Conservation (phyloP, 2,797 vertebrate species). For the Bryconaethiops microstoma region DNA sequence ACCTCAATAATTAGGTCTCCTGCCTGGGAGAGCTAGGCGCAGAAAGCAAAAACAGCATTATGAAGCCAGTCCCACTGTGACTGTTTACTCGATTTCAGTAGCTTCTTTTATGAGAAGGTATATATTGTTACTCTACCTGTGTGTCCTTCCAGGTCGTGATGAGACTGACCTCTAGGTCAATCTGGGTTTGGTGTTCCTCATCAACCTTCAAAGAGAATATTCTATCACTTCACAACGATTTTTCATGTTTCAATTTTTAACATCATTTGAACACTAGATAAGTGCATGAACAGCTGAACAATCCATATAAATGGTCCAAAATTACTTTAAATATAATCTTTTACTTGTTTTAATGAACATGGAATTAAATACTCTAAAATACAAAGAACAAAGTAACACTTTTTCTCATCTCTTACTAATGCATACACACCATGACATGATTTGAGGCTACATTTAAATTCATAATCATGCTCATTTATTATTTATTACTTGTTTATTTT, state of each 20-base stretch:
- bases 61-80: neutral
- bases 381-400: too few species aligned
- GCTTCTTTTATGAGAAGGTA: neutral
- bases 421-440: neutral
- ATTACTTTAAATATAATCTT: neutral
- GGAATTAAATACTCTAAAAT: too few species aligned
- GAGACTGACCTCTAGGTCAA: conserved; percentile 94
- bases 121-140: conserved; percentile 78
- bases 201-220: conserved; percentile 81
- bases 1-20: conserved; percentile 97
- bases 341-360: too few species aligned
- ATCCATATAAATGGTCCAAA: neutral
- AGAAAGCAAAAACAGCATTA: conserved; percentile 2
- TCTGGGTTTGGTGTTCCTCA: conserved; percentile 93
- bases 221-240: neutral
- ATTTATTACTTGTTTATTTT: neutral
- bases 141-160: conserved; percentile 98
- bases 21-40: conserved; percentile 89
- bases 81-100: neutral
- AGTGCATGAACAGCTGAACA: neutral
- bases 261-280: too few species aligned
- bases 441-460: neutral
- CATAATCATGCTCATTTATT: neutral
- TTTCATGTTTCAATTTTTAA: too few species aligned
- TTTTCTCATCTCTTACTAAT: neutral